Conservation (phyloP, 2,888 invertebrate species). For the Autographa gamma region DNA sequence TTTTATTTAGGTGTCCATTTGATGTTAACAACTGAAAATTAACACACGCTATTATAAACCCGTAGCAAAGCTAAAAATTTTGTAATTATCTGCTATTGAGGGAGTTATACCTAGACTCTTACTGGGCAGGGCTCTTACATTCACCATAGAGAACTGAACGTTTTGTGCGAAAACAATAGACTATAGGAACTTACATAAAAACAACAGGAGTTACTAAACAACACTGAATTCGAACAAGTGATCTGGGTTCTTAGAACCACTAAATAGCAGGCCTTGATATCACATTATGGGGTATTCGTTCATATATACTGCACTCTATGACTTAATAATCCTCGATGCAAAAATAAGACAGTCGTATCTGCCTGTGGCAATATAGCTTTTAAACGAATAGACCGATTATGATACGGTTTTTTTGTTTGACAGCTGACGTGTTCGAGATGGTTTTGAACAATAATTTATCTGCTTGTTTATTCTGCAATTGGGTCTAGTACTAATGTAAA, state of each 20-base stretch:
- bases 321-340: no score
- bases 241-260: not conserved
- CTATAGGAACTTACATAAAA: conserved; percentile 45
- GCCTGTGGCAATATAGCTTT: no score
- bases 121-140: conserved; percentile 62
- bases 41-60: conserved; percentile 83
- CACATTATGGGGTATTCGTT: not conserved
- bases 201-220: conserved; percentile 30
- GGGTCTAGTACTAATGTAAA: not conserved
- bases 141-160: conserved; percentile 48
- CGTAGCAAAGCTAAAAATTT: conserved; percentile 86
- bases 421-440: no score
- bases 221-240: conserved; percentile 28
- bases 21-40: conserved; percentile 82
- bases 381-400: no score
- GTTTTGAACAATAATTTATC: no score
- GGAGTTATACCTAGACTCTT: conserved; percentile 64
- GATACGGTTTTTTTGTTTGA: no score
- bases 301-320: not conserved
- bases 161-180: conserved; percentile 69
- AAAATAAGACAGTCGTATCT: no score
- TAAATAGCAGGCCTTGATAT: not conserved
- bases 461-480: no score
- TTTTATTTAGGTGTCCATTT: conserved; percentile 86
- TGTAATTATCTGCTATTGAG: conserved; percentile 73